Evolutionary conservation across 2,113 vertebrate genomes (phyloP).

Genomic region (Drymodes brunneopygia): DNA sequence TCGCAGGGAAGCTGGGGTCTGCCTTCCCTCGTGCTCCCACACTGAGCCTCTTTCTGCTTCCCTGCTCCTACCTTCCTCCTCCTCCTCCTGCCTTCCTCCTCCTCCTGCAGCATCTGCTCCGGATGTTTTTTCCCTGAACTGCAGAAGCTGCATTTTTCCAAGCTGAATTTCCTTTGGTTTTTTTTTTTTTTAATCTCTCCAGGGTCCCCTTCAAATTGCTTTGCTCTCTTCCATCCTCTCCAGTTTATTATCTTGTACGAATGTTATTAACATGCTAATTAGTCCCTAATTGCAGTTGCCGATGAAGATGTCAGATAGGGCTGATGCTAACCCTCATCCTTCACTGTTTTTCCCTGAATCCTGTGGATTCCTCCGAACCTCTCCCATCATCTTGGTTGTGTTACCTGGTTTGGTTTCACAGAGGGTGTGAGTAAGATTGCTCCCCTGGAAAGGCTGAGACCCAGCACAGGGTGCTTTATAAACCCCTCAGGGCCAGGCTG

Average conservation of each 20-base stretch:
- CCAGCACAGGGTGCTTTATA: background rate
- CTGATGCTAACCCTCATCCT: background rate
- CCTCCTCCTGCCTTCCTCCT: background rate
- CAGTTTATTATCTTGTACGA: slow-evolving; percentile 2
- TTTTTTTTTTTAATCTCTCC: background rate
- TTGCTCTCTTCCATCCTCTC: background rate
- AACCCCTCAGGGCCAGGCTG: background rate
- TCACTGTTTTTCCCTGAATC: background rate
- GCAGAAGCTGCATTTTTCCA: background rate
- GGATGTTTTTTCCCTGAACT: background rate
- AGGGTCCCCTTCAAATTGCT: background rate
- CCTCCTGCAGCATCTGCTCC: background rate
- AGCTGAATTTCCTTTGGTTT: background rate
- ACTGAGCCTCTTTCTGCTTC: background rate
- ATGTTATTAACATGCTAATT: slow-evolving; percentile 36
- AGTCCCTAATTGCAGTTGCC: background rate
- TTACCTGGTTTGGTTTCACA: background rate
- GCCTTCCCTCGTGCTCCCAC: background rate
- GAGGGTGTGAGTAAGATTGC: accelerated
- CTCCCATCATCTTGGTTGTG: background rate
- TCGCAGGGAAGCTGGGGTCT: background rate
- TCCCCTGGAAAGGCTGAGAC: background rate
- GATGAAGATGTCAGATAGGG: slow-evolving; percentile 33
- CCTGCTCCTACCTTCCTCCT: background rate
- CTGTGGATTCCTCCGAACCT: background rate